Evolutionary conservation across 2,888 invertebrate species (phyloP), one percentile per base, ranked within the genome.

Genomic region (Sminthurinus aureus): DNA sequence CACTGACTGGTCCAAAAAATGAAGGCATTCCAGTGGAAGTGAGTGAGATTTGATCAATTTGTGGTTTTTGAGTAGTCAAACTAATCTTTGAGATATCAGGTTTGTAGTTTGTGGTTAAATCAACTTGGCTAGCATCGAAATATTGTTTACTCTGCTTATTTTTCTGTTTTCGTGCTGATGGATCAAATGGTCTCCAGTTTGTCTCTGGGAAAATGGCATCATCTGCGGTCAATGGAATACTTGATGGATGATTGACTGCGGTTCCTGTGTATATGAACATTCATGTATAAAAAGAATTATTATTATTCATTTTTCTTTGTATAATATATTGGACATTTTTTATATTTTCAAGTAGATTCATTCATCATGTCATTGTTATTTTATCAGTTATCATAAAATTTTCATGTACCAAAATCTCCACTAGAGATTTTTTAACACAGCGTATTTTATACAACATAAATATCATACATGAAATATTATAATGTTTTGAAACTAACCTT

Each of bases 91-190:
- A 64, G n/a, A 84, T 66, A 74, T 86, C 83, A 26, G 85, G 86
- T 69, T 80, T 83, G 83, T 86, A 85, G 71, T 83, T 82, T 78
- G 85, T 84, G 2, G 87, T 87, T 58, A 82, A 66, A 20, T 82
- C 81, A 1, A 82, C 81, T 75, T 82, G 58, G 66, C 81, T 82
- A 18, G 81, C 64, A 76, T 82, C 75, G 58, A 74, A 22, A 20
- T 75, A 82, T 66, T 82, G 81, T 75, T 76, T 82, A 50, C 73
- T 76, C 22, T 66, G 51, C 22, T 82, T 38, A 38, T 77, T 58
- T 38, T 52, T 67, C 50, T 66, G 67, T 76, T 76, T 73, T 22
- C 13, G 12, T 73, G 71, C 73, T 26, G 38, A 26, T 26, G 73
- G 73, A 13, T 71, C 12, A 71, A 73, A 38, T 64, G 81, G 75